These are phyloP conservation scores for Acleris emargana DNA, from an alignment of 2,888 invertebrate species.

Conservation along the genomic window DNA sequence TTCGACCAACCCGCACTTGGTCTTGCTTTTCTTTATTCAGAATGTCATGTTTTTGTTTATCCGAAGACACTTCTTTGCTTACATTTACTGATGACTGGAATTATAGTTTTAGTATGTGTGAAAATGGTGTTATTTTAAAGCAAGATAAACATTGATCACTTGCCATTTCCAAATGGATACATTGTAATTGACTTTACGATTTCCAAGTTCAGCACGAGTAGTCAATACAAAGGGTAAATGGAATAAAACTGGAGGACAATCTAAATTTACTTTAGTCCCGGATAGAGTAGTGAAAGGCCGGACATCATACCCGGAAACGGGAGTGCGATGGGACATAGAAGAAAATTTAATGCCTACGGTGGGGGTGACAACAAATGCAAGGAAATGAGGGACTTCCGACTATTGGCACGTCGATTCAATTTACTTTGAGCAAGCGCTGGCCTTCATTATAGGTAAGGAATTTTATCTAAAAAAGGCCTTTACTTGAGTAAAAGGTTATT, in stretches of 20 bases:
- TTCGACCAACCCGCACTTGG: too few relatives aligned
- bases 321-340: slow-evolving; percentile 58
- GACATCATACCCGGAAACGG: slow-evolving; percentile 67
- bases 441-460: slow-evolving; percentile 52
- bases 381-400: slow-evolving; percentile 79
- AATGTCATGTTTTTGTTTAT: too few relatives aligned
- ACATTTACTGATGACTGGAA: too few relatives aligned
- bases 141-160: too few relatives aligned
- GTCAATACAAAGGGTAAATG: slow-evolving; percentile 57
- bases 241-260: slow-evolving; percentile 57
- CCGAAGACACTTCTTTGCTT: too few relatives aligned
- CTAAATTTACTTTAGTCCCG: slow-evolving; percentile 67
- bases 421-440: slow-evolving; percentile 58
- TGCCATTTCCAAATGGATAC: too few relatives aligned
- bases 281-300: slow-evolving; percentile 53
- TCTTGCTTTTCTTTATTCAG: too few relatives aligned
- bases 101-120: too few relatives aligned
- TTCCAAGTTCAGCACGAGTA: slow-evolving; percentile 48
- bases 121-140: too few relatives aligned
- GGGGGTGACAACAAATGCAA: slow-evolving; percentile 71
- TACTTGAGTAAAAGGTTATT: slow-evolving; percentile 29
- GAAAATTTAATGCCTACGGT: slow-evolving; percentile 72
- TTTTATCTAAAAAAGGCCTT: slow-evolving; percentile 34
- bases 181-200: slow-evolving; percentile 45
- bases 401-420: slow-evolving; percentile 75